Evolutionary conservation across 2,113 vertebrate genomes (phyloP).

Genomic region (Parus major): DNA sequence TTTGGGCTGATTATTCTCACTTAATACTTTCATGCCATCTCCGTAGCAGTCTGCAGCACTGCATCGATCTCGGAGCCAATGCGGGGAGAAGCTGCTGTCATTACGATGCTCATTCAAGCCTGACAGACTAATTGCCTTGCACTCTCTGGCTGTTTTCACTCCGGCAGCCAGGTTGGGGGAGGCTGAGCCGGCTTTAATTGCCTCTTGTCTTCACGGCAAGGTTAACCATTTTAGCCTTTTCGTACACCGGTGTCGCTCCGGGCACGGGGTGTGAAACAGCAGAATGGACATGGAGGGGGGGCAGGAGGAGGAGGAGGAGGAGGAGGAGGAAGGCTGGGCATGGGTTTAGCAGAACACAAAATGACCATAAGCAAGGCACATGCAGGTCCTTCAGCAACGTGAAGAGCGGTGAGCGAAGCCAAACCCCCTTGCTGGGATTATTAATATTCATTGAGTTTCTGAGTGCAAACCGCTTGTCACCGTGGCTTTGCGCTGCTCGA

Average conservation of each 20-base stretch:
- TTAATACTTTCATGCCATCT: background rate
- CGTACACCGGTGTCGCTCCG: accelerated
- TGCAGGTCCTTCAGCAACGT: background rate
- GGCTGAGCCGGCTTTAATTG: constrained; percentile 14
- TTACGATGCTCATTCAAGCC: constrained; percentile 18
- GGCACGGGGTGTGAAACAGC: accelerated
- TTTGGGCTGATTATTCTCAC: constrained; percentile 3
- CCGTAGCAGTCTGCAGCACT: background rate
- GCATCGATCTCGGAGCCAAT: background rate
- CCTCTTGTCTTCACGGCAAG: background rate
- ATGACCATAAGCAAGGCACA: background rate
- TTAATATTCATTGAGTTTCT: constrained; percentile 30
- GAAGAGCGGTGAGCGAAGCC: background rate
- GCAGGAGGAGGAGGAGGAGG: background rate
- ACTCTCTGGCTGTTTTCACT: background rate
- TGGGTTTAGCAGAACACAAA: background rate
- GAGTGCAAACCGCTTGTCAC: background rate
- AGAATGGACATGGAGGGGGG: background rate
- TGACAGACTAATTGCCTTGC: constrained; percentile 42
- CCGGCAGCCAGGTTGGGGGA: background rate
- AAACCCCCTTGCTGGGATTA: background rate
- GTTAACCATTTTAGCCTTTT: constrained; percentile 34
- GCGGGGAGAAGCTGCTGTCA: constrained; percentile 21
- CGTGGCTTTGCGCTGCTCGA: background rate
- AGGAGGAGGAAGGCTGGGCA: background rate